Evolutionary conservation across 2,797 vertebrate genomes (phyloP).

Genomic region (Propithecus deckenii): DNA sequence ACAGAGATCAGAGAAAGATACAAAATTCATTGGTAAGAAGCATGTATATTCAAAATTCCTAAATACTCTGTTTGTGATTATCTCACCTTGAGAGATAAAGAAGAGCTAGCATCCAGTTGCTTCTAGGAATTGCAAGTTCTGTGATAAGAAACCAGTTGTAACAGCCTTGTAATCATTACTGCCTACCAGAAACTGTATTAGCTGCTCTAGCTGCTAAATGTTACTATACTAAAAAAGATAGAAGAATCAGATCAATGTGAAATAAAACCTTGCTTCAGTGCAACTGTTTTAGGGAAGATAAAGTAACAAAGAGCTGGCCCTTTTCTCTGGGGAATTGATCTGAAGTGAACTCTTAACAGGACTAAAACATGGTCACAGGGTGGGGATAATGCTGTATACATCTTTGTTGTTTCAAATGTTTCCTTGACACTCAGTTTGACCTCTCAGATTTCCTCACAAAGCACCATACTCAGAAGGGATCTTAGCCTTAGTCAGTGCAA

Average conservation of each 20-base stretch:
- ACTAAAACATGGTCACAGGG: neutral
- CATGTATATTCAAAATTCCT: neutral
- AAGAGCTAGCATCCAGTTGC: neutral
- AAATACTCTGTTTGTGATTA: neutral
- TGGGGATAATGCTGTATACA: neutral
- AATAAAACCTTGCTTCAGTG: constrained; percentile 16
- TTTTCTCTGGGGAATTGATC: neutral
- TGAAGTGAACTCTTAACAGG: neutral
- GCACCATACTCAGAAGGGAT: neutral
- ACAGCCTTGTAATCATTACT: constrained; percentile 18
- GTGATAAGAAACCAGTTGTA: constrained; percentile 14
- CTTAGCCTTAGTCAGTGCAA: neutral
- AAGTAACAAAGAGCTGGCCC: neutral
- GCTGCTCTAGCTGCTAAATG: neutral
- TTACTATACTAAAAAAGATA: neutral
- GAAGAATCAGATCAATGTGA: constrained; percentile 30
- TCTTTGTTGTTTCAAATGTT: neutral
- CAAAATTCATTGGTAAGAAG: neutral
- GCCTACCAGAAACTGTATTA: neutral
- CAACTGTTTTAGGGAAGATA: constrained; percentile 33
- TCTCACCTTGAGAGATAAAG: neutral
- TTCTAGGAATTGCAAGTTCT: constrained; percentile 5
- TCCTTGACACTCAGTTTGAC: neutral
- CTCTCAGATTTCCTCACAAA: neutral
- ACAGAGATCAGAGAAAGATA: neutral